A percentile compares a stretch with the other conserved stretches of the same genome.
Evolutionary conservation across 2,797 vertebrate genomes (phyloP).

Genomic region (Acestrorhynchus altus): DNA sequence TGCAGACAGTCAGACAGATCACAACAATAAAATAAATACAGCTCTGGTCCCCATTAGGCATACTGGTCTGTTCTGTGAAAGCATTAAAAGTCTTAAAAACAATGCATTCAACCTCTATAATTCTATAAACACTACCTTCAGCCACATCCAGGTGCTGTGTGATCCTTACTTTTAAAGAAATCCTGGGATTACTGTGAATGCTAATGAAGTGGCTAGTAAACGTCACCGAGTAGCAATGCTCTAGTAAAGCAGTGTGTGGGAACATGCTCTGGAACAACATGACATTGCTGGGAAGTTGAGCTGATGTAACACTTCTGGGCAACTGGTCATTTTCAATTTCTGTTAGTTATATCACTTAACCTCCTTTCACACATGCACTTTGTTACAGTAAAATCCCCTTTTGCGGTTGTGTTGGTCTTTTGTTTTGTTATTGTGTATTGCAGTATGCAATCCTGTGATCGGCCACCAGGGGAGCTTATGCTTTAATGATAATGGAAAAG

Average conservation of each 20-base stretch:
- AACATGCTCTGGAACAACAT: not conserved
- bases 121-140: not conserved
- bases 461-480: too few species aligned
- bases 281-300: not conserved
- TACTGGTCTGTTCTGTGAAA: slow-evolving; percentile 6
- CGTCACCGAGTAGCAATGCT: not conserved
- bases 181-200: slow-evolving; percentile 13
- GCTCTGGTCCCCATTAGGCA: slow-evolving; percentile 65
- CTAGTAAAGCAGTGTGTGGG: not conserved
- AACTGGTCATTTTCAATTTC: not conserved
- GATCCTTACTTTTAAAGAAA: slow-evolving; percentile 10
- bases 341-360: not conserved
- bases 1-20: slow-evolving; percentile 61
- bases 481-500: too few species aligned
- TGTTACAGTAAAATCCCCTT: too few species aligned
- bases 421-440: too few species aligned
- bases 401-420: too few species aligned
- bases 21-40: slow-evolving; percentile 65
- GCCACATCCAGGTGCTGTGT: not conserved
- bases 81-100: not conserved
- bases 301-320: not conserved
- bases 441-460: too few species aligned
- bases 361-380: too few species aligned
- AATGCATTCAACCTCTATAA: slow-evolving; percentile 7
- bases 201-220: not conserved